Evolutionary conservation across 2,888 invertebrate species (phyloP).

Genomic region (Hofmannophila pseudospretella): DNA sequence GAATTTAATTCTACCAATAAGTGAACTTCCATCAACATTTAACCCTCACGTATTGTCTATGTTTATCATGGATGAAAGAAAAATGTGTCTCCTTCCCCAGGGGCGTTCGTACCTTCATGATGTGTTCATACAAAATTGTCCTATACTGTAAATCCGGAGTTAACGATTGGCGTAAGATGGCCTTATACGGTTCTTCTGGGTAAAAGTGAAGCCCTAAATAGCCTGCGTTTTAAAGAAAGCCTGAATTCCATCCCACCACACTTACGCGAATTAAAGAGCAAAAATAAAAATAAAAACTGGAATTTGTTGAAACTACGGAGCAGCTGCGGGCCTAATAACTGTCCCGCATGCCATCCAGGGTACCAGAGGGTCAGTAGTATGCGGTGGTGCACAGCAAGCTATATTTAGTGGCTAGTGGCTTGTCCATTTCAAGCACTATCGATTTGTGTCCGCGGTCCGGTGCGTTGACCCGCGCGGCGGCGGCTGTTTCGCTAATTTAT

Average conservation of each 20-base stretch:
- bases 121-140: too few relatives aligned
- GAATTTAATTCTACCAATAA: too few relatives aligned
- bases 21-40: too few relatives aligned
- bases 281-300: neutral
- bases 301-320: neutral
- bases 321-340: conserved; percentile 13
- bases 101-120: too few relatives aligned
- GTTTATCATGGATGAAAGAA: too few relatives aligned
- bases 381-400: conserved; percentile 33
- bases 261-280: neutral
- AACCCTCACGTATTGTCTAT: too few relatives aligned
- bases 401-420: conserved; percentile 65
- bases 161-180: too few relatives aligned
- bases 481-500: conserved; percentile 71
- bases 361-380: conserved; percentile 33
- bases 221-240: neutral
- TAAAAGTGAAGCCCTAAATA: too few relatives aligned
- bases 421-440: conserved; percentile 74
- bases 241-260: too few relatives aligned
- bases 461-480: conserved; percentile 61
- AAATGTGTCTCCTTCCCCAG: too few relatives aligned
- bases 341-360: conserved; percentile 19
- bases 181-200: too few relatives aligned
- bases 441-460: conserved; percentile 62
- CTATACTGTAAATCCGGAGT: too few relatives aligned